Conservation (phyloP, 53 echinoderm and acorn worm species). For the Glandiceps talaboti region DNA sequence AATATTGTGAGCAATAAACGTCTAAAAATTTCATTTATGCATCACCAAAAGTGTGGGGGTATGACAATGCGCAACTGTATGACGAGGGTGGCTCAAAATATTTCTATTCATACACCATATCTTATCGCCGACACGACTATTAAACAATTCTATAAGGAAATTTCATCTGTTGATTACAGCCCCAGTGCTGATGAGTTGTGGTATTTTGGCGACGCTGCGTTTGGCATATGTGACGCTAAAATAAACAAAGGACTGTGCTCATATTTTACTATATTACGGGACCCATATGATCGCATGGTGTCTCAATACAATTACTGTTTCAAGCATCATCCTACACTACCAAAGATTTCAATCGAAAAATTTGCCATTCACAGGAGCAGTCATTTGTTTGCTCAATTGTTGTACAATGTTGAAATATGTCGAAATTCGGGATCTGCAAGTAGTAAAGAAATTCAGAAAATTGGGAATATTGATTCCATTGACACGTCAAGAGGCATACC, state of each 20-base stretch:
- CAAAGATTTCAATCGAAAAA: not conserved
- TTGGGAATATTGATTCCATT: not conserved
- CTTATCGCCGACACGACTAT: too few species aligned
- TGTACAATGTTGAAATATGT: not conserved
- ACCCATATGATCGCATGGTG: not conserved
- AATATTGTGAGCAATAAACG: not conserved
- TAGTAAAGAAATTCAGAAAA: not conserved
- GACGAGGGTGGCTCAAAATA: not conserved
- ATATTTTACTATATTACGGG: not conserved
- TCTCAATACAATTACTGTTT: not conserved
- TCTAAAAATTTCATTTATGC: not conserved
- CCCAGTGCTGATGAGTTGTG: too few species aligned
- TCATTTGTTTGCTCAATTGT: not conserved
- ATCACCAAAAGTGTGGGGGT: not conserved
- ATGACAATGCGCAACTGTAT: not conserved
- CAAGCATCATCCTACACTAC: too few species aligned
- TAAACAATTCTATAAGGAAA: too few species aligned
- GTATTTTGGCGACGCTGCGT: too few species aligned
- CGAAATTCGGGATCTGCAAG: not conserved
- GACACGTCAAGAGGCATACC: not conserved
- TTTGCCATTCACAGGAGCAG: not conserved
- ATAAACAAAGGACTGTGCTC: not conserved
- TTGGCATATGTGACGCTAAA: too few species aligned
- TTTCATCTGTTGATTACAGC: too few species aligned
- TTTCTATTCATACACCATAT: too few species aligned